phyloP scores from a whole-genome alignment of 1,140 invertebrate genomes.

The Drosophila tropicalis region DNA sequence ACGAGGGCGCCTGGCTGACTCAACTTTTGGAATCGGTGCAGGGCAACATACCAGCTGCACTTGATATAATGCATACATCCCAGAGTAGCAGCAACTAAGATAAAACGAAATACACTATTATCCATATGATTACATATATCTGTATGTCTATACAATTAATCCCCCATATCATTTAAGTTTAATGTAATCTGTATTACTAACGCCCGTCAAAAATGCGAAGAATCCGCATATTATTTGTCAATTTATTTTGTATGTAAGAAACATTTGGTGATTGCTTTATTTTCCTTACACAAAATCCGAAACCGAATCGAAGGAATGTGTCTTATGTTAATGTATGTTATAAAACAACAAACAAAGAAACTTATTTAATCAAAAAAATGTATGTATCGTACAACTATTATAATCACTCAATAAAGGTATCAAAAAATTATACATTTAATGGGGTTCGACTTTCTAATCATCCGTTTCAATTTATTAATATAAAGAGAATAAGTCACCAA shows the following conservation, averaged over 20 bases:
- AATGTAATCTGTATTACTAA: constrained; percentile 1
- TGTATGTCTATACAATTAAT: constrained; percentile 15
- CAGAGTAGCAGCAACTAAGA: constrained; percentile 63
- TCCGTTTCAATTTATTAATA: background rate
- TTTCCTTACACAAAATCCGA: constrained; percentile 1
- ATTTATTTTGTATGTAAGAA: constrained; percentile 29
- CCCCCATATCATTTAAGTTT: background rate
- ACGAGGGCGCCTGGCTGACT: constrained; percentile 87
- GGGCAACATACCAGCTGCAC: constrained; percentile 88
- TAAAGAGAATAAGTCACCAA: no score
- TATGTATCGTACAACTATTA: constrained; percentile 22
- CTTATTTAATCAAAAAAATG: constrained; percentile 42
- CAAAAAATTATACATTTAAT: background rate
- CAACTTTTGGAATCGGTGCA: constrained; percentile 85
- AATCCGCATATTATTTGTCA: constrained; percentile 17
- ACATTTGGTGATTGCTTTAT: constrained; percentile 31
- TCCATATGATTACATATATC: constrained; percentile 22
- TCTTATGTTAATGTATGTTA: constrained; percentile 28
- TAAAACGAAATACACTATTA: constrained; percentile 2
- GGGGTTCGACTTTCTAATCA: background rate
- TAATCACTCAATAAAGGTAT: constrained; percentile 22
- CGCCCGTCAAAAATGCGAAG: background rate
- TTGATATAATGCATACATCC: constrained; percentile 86
- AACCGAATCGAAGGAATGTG: constrained; percentile 10
- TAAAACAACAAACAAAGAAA: constrained; percentile 45